Base-by-base conservation (phyloP, 2,113 vertebrate species). In the Cinclus mexicanus region DNA sequence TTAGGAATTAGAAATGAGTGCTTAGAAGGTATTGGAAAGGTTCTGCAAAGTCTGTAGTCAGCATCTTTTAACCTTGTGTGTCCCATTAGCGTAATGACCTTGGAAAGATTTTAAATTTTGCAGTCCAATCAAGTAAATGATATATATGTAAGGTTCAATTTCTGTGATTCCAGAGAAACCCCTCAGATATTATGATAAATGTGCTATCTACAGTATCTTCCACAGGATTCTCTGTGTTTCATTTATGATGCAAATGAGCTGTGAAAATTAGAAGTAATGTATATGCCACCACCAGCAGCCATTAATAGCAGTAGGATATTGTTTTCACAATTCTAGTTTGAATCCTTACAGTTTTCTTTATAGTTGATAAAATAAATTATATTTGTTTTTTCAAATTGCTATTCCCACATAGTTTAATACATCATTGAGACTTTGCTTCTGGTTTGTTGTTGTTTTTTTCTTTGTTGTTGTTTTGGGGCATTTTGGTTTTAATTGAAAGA, bases 111-210 rank as follows among this genome's bases (percentile, higher is more conserved):
- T 24, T 83, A 90, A 91, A 94, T 84, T 78, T 81, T 79, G 87
- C 89, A 89, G 44, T 78, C 80, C 94, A 93, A 41, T 92, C 94
- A 93, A 92, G 80, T 83, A 95, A 93, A 93, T 93, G 71, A 75
- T 52, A 61, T 37, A 19, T 70, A 41, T 70, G 52, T 68, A 90
- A 65, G 35, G 81, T 89, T 91, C 56, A 59, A 26, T 83, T 87
- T 82, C 70, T 93, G 35, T 83, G 50, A 92, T 92, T 93, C 89
- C 81, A 67, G 80, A 96, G 77, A 71, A 86, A 92, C 53, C 35
- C 72, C 78, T 89, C 31, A 42, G 65, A 71, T 91, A 74, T 77
- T 69, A 74, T 83, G 52, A 90, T 85, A 82, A 79, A 87, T 94
- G 33, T 31, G 59, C 24, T 94, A 46, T 41, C 89, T 52, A 23